Percentiles rank a stretch among this genome's conserved stretches.
Evolutionary conservation across 2,113 vertebrate species (phyloP).

Genomic region (Microcebus murinus): DNA sequence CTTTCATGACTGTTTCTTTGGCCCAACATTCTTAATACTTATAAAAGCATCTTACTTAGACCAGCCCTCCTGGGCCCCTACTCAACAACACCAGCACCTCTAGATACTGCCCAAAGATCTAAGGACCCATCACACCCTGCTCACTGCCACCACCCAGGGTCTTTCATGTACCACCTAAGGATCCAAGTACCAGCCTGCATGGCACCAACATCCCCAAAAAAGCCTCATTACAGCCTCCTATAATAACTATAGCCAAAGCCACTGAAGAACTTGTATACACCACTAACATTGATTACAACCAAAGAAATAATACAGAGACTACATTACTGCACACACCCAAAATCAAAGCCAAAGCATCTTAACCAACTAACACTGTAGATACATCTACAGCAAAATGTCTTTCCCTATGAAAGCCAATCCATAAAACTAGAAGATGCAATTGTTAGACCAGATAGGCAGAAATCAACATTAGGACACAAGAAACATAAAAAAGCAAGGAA

Average conservation of each 20-base stretch:
- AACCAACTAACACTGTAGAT: neutral
- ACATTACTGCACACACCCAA: neutral
- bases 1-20: too few species aligned
- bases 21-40: neutral
- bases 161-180: neutral
- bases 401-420: neutral
- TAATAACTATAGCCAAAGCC: neutral
- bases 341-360: neutral
- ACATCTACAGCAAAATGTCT: neutral
- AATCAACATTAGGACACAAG: neutral
- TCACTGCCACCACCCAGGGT: neutral
- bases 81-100: neutral
- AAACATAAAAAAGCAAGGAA: neutral
- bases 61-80: neutral
- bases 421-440: neutral
- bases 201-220: neutral
- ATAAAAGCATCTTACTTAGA: neutral
- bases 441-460: neutral
- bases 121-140: neutral
- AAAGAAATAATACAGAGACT: neutral
- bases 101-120: neutral
- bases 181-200: neutral
- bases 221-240: neutral
- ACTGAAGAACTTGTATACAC: neutral
- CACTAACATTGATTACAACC: neutral